These are phyloP conservation scores for Nomada fucata DNA, from an alignment of 2,888 invertebrate genomes.

Conservation along the genomic window DNA sequence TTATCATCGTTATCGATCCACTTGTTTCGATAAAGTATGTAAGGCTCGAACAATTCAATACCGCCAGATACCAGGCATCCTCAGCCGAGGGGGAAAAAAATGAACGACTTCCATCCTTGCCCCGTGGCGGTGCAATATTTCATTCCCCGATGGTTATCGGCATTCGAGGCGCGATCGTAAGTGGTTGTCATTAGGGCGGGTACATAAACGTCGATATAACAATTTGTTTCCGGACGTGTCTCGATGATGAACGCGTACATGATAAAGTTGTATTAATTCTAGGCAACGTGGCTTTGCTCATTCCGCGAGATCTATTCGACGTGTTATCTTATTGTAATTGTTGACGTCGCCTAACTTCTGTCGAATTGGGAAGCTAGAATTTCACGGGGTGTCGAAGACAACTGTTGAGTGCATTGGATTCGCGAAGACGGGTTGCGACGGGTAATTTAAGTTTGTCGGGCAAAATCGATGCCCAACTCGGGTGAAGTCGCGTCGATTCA, in stretches of 20 bases:
- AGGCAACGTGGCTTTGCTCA: no score
- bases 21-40: conserved; percentile 56
- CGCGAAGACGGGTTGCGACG: no score
- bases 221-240: conserved; percentile 41
- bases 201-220: conserved; percentile 57
- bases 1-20: conserved; percentile 43
- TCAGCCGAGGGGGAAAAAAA: conserved; percentile 18
- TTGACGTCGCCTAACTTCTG: neutral
- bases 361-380: neutral
- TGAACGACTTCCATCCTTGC: conserved; percentile 50
- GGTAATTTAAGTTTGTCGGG: no score
- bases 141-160: conserved; percentile 55
- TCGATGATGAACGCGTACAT: neutral
- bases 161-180: conserved; percentile 56
- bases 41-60: conserved; percentile 48
- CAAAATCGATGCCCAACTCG: no score
- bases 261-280: neutral
- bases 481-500: no score
- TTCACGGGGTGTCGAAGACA: conserved; percentile 3
- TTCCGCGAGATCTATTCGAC: neutral
- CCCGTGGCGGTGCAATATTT: conserved; percentile 57
- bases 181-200: conserved; percentile 60
- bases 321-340: conserved; percentile 39
- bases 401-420: no score
- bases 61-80: conserved; percentile 17